phyloP scores from a whole-genome alignment of 2,113 vertebrate genomes.

The Danionella cerebrum region DNA sequence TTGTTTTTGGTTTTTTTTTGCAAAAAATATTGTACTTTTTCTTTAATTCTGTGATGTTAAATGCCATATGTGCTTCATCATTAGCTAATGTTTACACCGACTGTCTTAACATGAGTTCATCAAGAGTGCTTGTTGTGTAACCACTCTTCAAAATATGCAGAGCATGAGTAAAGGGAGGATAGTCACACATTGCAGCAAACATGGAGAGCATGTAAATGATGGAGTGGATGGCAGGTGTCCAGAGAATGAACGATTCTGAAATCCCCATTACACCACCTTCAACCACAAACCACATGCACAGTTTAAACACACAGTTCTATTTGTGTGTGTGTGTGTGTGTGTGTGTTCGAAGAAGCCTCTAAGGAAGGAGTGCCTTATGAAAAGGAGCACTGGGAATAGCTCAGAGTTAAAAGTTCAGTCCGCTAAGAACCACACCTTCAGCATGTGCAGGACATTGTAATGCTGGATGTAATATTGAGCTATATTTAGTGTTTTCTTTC shows the following conservation, averaged over 20 bases:
- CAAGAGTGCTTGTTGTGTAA: not conserved
- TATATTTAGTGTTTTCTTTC: not conserved
- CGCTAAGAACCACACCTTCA: not conserved
- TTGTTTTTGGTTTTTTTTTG: not conserved
- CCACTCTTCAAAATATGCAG: not conserved
- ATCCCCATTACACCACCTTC: constrained; percentile 32
- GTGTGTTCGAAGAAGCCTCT: not conserved
- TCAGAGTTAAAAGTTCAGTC: not conserved
- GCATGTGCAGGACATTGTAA: not conserved
- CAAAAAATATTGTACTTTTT: no score
- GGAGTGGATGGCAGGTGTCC: constrained; percentile 37
- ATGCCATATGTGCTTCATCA: constrained; percentile 7
- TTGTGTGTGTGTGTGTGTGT: not conserved
- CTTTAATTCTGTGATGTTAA: no score
- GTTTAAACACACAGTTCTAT: constrained; percentile 7
- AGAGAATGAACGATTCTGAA: constrained; percentile 40
- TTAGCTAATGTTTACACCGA: constrained; percentile 10
- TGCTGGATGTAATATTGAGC: not conserved
- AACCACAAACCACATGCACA: constrained; percentile 45
- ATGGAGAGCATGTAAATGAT: constrained; percentile 32
- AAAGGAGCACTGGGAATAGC: not conserved
- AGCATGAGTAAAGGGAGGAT: constrained; percentile 5
- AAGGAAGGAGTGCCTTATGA: not conserved
- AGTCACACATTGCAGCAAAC: constrained; percentile 19
- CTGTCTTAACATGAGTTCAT: not conserved